phyloP scores from a whole-genome alignment of 1,140 invertebrate species.

The Homarus americanus region DNA sequence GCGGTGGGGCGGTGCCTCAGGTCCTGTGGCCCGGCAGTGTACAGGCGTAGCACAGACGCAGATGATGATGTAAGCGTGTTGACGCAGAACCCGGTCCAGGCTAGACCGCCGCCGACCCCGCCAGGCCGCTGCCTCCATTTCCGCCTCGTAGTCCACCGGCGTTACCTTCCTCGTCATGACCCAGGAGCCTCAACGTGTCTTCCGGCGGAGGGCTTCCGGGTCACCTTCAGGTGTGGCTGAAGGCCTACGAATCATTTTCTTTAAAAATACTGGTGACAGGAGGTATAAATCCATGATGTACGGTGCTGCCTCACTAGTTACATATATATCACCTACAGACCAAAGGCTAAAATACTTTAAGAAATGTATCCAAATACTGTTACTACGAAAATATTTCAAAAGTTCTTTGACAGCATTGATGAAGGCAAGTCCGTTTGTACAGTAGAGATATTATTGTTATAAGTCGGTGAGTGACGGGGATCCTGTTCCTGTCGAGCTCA shows the following conservation, averaged over 20 bases:
- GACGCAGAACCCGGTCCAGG: conserved; percentile 54
- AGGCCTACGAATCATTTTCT: conserved; percentile 40
- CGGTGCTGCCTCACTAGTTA: too few relatives aligned
- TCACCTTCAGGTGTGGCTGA: neutral
- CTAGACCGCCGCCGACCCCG: conserved; percentile 21
- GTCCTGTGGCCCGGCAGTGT: conserved; percentile 3
- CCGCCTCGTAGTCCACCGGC: neutral
- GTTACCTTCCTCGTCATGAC: neutral
- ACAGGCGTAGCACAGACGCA: conserved; percentile 47
- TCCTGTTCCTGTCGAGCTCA: neutral
- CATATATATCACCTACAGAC: too few relatives aligned
- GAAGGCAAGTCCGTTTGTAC: too few relatives aligned
- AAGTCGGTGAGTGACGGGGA: too few relatives aligned
- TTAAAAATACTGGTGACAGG: conserved; percentile 57
- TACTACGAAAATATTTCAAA: too few relatives aligned
- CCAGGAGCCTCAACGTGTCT: neutral
- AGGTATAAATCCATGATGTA: conserved; percentile 53
- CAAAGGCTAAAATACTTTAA: too few relatives aligned
- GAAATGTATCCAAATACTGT: too few relatives aligned
- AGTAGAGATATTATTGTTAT: too few relatives aligned
- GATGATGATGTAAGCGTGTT: conserved; percentile 65
- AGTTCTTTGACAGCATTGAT: too few relatives aligned
- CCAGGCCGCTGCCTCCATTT: neutral
- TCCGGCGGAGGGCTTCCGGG: neutral
- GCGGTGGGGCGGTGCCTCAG: neutral